Evolutionary conservation across 2,888 invertebrate species (phyloP).

Genomic region (Adela reaumurella): DNA sequence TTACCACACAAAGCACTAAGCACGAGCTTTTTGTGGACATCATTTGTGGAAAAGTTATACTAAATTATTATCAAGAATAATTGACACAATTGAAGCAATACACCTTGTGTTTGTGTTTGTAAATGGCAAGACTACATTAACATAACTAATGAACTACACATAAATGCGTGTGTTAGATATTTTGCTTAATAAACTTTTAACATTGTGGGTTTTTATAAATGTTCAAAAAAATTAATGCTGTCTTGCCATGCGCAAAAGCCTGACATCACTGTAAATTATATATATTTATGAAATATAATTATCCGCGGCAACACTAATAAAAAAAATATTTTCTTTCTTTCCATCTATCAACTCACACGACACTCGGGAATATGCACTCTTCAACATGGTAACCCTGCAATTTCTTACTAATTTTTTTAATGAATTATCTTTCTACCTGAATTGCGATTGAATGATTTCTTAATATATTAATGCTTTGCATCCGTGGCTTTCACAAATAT

Average conservation of each 20-base stretch:
- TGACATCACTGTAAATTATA: background rate
- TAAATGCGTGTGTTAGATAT: too few species aligned
- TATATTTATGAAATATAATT: constrained; percentile 3
- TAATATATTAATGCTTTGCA: background rate
- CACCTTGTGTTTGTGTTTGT: constrained; percentile 8
- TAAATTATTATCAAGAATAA: too few species aligned
- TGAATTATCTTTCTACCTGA: constrained; percentile 6
- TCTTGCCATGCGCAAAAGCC: constrained; percentile 25
- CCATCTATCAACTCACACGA: constrained; percentile 47
- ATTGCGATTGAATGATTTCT: constrained; percentile 1
- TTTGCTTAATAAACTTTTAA: too few species aligned
- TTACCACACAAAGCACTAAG: too few species aligned
- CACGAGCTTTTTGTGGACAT: too few species aligned
- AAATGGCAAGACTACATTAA: constrained; percentile 36
- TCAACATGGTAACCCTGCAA: constrained; percentile 52
- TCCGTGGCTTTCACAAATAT: background rate
- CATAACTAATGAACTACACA: constrained; percentile 3
- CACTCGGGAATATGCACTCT: constrained; percentile 50
- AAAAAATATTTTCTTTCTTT: constrained; percentile 37
- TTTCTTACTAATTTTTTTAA: constrained; percentile 34
- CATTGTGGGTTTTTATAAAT: too few species aligned
- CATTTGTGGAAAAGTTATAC: background rate
- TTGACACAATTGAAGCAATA: background rate
- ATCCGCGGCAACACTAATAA: constrained; percentile 25
- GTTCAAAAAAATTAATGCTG: constrained; percentile 23